Evolutionary conservation across 1,140 invertebrate genomes (phyloP).

Genomic region (Drosophila bocqueti): DNA sequence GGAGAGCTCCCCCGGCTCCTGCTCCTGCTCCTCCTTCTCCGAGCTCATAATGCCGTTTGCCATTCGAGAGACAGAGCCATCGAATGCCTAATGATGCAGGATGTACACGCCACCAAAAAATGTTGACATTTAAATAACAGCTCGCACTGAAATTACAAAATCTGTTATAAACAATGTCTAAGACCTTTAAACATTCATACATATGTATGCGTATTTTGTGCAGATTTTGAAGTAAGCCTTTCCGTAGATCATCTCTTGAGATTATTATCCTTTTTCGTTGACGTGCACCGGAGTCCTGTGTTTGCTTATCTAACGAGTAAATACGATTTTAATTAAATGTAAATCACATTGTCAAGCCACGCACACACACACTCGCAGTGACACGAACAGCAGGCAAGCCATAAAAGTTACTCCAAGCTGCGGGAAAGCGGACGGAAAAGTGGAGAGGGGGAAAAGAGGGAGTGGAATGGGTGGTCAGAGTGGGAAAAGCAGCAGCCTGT

Average conservation of each 20-base stretch:
- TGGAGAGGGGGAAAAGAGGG: not conserved
- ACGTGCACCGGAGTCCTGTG: constrained; percentile 32
- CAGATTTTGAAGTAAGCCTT: too few relatives aligned
- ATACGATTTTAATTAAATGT: constrained; percentile 84
- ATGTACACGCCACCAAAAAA: constrained; percentile 1
- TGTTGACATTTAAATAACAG: not conserved
- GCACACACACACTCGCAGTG: constrained; percentile 17
- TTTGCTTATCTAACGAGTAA: constrained; percentile 81
- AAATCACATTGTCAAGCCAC: constrained; percentile 79
- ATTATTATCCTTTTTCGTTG: constrained; percentile 5
- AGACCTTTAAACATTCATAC: too few relatives aligned
- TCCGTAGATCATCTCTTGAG: not conserved
- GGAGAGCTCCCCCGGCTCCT: not conserved
- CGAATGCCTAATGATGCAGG: constrained; percentile 44
- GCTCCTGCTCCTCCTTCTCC: not conserved
- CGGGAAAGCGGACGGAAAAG: constrained; percentile 13
- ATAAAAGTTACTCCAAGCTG: constrained; percentile 55
- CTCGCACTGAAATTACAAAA: not conserved
- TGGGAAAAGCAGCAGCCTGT: constrained; percentile 23
- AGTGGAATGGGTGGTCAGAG: not conserved
- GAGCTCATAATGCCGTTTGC: constrained; percentile 10
- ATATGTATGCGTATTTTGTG: too few relatives aligned
- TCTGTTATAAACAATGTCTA: not conserved
- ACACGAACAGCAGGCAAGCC: constrained; percentile 20
- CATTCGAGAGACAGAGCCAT: constrained; percentile 17